A percentile compares a stretch with the other conserved stretches of the same genome.
Conservation (phyloP, 2,797 vertebrate species). For the Sitta carolinensis region DNA sequence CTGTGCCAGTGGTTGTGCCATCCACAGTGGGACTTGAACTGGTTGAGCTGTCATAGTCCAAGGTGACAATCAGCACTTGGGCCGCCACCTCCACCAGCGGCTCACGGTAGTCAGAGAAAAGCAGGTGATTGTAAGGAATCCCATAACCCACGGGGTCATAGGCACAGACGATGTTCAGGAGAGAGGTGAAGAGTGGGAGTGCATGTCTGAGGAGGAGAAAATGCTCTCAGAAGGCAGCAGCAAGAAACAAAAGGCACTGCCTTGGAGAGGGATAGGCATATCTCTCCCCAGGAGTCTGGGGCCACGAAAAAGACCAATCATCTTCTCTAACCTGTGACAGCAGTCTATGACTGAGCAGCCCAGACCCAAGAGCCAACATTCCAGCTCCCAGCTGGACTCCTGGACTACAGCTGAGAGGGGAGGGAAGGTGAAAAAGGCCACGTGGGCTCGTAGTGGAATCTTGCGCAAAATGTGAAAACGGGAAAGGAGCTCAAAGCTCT, state of each 20-base stretch:
- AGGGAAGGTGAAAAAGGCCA: background rate
- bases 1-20: slow-evolving; percentile 85
- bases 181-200: slow-evolving; percentile 94
- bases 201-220: slow-evolving; percentile 83
- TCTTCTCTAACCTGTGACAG: background rate
- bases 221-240: background rate
- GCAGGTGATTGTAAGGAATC: slow-evolving; percentile 97
- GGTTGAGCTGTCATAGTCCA: slow-evolving; percentile 89
- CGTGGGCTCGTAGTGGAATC: background rate
- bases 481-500: background rate
- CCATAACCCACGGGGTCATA: slow-evolving; percentile 98
- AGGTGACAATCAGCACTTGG: slow-evolving; percentile 93
- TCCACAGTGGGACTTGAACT: slow-evolving; percentile 79
- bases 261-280: background rate
- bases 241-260: background rate
- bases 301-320: background rate
- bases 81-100: slow-evolving; percentile 95
- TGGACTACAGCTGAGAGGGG: background rate
- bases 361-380: background rate
- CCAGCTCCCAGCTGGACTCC: background rate
- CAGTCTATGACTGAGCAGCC: background rate
- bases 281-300: background rate
- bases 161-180: slow-evolving; percentile 94
- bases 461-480: background rate
- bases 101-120: slow-evolving; percentile 96